phyloP scores from a whole-genome alignment of 1,140 invertebrate genomes.

The Anoplolepis gracilipes region DNA sequence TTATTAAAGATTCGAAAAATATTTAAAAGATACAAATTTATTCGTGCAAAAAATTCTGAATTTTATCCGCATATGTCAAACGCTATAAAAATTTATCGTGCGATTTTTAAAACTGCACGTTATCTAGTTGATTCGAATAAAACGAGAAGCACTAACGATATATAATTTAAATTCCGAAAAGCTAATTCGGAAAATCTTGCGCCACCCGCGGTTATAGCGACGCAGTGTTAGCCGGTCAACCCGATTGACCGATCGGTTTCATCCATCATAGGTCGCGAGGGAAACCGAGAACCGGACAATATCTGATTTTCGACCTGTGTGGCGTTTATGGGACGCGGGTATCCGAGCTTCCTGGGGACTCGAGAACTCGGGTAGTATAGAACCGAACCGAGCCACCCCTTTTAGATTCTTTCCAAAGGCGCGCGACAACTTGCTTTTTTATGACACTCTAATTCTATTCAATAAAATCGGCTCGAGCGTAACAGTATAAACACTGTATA shows the following conservation, averaged over 20 bases:
- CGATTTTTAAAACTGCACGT: neutral
- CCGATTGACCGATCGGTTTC: conserved; percentile 67
- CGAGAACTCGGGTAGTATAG: conserved; percentile 8
- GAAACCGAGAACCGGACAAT: conserved; percentile 52
- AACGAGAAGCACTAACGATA: neutral
- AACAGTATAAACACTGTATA: conserved; percentile 45
- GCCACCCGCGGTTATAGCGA: neutral
- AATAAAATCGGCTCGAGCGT: conserved; percentile 1
- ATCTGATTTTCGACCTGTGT: conserved; percentile 68
- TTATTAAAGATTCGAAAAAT: neutral
- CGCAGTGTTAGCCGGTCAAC: conserved; percentile 4
- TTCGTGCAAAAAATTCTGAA: neutral
- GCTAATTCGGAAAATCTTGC: conserved; percentile 24
- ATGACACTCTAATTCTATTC: conserved; percentile 49
- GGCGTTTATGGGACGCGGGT: conserved; percentile 52
- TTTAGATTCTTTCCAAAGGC: conserved; percentile 14
- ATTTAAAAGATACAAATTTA: neutral
- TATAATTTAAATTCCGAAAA: neutral
- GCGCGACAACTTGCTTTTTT: conserved; percentile 50
- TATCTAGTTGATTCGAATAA: neutral
- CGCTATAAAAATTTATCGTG: neutral
- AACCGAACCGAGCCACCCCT: neutral
- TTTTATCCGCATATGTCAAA: neutral
- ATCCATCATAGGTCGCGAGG: conserved; percentile 64
- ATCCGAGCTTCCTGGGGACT: conserved; percentile 1